A percentile compares a stretch with the other conserved stretches of the same genome.
Evolutionary conservation across 1,140 invertebrate species (phyloP).

Genomic region (Polypedilum vanderplanki): DNA sequence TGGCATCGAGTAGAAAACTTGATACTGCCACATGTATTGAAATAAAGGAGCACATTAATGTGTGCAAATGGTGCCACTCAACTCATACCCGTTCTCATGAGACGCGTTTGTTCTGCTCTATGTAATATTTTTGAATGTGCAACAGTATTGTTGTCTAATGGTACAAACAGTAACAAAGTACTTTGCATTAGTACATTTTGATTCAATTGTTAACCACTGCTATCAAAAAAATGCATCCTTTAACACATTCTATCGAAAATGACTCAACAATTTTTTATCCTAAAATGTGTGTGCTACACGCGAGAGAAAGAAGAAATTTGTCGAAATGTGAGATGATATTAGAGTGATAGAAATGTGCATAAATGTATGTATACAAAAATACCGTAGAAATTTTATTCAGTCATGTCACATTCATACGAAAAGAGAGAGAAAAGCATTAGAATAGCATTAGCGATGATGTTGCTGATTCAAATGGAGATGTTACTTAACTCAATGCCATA

Average conservation of each 20-base stretch:
- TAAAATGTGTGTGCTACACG: neutral
- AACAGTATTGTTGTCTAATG: neutral
- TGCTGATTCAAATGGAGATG: neutral
- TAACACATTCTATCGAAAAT: neutral
- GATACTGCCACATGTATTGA: too few relatives aligned
- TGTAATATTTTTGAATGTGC: neutral
- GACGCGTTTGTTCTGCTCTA: neutral
- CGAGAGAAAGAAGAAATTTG: too few relatives aligned
- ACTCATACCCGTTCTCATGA: neutral
- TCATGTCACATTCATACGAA: neutral
- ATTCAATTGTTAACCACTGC: slow-evolving; percentile 27
- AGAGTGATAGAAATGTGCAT: slow-evolving; percentile 4
- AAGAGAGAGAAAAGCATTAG: neutral
- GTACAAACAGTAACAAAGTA: slow-evolving; percentile 9
- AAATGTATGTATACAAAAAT: neutral
- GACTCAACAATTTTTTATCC: neutral
- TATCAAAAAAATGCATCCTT: neutral
- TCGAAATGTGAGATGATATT: neutral
- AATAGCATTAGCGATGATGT: slow-evolving; percentile 11
- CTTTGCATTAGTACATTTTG: slow-evolving; percentile 28
- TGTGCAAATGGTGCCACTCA: neutral
- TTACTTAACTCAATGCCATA: too few relatives aligned
- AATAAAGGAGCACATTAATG: neutral
- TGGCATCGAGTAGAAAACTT: neutral
- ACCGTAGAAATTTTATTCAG: neutral